These are phyloP conservation scores for Lithobates pipiens DNA, from an alignment of 2,797 vertebrate species.

Conservation along the genomic window DNA sequence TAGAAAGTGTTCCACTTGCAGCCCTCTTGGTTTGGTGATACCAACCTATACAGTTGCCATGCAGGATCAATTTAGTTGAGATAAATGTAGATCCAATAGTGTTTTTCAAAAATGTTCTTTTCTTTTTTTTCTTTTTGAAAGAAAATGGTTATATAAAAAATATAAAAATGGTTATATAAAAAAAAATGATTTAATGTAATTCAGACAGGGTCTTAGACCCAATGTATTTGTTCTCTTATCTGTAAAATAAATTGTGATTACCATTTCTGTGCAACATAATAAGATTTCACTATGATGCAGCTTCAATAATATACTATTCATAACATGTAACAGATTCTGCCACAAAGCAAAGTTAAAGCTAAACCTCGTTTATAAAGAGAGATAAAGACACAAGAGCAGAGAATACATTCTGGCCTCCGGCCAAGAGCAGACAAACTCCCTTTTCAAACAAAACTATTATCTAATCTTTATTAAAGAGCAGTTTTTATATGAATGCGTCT, in stretches of 20 bases:
- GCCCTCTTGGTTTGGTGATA: too few relatives aligned
- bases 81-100: too few relatives aligned
- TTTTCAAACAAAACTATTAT: constrained; percentile 57
- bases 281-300: constrained; percentile 29
- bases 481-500: constrained; percentile 46
- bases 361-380: constrained; percentile 33
- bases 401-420: constrained; percentile 42
- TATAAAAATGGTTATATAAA: too few relatives aligned
- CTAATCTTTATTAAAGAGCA: constrained; percentile 59
- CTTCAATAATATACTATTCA: constrained; percentile 27
- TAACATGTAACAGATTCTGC: constrained; percentile 43
- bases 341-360: constrained; percentile 46
- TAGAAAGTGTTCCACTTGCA: too few relatives aligned
- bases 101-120: too few relatives aligned
- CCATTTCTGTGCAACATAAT: constrained; percentile 13
- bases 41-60: too few relatives aligned
- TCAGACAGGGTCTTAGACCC: too few relatives aligned
- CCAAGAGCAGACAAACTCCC: constrained; percentile 44
- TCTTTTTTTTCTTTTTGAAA: too few relatives aligned
- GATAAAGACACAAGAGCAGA: constrained; percentile 34
- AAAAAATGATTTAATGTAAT: too few relatives aligned
- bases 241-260: constrained; percentile 8
- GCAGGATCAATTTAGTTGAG: too few relatives aligned
- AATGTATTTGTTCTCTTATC: too few relatives aligned
- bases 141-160: too few relatives aligned